Evolutionary conservation across 1,140 invertebrate genomes (phyloP).

Genomic region (Pseudomyrmex pallidus): DNA sequence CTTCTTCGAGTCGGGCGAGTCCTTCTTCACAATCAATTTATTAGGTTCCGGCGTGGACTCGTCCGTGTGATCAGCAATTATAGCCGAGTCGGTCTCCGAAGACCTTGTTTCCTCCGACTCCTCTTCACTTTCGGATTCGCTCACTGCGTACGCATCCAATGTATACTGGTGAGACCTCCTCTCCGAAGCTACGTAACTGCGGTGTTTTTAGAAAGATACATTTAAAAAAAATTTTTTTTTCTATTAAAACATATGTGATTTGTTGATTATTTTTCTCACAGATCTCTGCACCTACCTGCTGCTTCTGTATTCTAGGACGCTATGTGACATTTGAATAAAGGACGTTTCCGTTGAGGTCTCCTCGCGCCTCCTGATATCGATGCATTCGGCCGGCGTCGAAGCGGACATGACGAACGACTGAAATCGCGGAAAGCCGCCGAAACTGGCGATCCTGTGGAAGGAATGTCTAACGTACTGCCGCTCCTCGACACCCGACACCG

Average conservation of each 20-base stretch:
- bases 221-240: not conserved
- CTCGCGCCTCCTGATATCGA: slow-evolving; percentile 70
- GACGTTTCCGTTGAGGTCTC: slow-evolving; percentile 79
- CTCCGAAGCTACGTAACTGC: slow-evolving; percentile 79
- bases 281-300: slow-evolving; percentile 76
- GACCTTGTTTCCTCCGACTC: slow-evolving; percentile 81
- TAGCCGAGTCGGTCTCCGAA: slow-evolving; percentile 77
- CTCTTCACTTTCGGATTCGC: slow-evolving; percentile 84
- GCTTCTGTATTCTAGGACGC: slow-evolving; percentile 82
- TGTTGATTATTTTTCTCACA: not conserved
- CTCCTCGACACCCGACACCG: slow-evolving; percentile 74
- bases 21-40: slow-evolving; percentile 66
- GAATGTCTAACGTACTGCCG: slow-evolving; percentile 78
- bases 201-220: not conserved
- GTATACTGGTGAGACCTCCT: slow-evolving; percentile 77
- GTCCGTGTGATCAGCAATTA: slow-evolving; percentile 71
- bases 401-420: slow-evolving; percentile 83
- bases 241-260: not conserved
- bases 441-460: slow-evolving; percentile 81
- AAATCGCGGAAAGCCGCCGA: slow-evolving; percentile 81
- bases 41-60: slow-evolving; percentile 68
- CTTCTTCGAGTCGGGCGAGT: slow-evolving; percentile 75
- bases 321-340: slow-evolving; percentile 80
- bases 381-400: slow-evolving; percentile 73
- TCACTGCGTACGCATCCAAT: slow-evolving; percentile 79